Conservation (phyloP, 2,797 vertebrate species). For the Furcifer pardalis region DNA sequence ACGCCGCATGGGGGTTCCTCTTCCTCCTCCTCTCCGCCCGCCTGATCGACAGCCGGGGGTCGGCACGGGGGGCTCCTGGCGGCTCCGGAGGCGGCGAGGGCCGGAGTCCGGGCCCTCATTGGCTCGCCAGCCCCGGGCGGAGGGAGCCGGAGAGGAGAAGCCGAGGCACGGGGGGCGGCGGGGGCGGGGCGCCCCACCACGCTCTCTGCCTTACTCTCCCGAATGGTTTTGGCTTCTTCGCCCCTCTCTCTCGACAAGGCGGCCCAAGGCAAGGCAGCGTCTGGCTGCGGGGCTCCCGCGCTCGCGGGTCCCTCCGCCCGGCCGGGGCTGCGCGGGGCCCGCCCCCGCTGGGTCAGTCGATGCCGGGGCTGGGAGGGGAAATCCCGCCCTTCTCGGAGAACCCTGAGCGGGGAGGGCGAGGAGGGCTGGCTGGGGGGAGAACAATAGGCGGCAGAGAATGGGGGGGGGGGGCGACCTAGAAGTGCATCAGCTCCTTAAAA, state of each 20-base stretch:
- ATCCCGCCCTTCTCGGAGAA: neutral
- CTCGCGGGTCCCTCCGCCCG: conserved; percentile 11
- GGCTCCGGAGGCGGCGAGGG: conserved; percentile 59
- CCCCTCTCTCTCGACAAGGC: no score
- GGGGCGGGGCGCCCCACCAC: neutral
- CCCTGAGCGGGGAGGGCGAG: no score
- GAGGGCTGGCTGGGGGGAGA: neutral
- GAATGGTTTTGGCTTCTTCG: rapidly evolving
- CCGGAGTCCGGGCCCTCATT: conserved; percentile 62
- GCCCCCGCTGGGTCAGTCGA: neutral
- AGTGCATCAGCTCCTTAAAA: no score
- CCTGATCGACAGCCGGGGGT: conserved; percentile 30
- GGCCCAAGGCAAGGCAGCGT: no score
- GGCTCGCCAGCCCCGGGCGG: conserved; percentile 42
- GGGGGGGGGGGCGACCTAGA: neutral
- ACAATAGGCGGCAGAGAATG: neutral
- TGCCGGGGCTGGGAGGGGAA: neutral
- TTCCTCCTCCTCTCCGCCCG: conserved; percentile 25
- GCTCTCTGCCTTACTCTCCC: no score
- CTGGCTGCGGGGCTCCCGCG: conserved; percentile 1
- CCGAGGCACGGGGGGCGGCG: neutral
- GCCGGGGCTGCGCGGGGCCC: conserved; percentile 10
- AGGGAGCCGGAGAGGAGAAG: neutral
- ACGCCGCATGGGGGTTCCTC: conserved; percentile 60
- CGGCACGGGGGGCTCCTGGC: conserved; percentile 52